A percentile compares a stretch with the other conserved stretches of the same genome.
phyloP scores from a whole-genome alignment of 1,140 invertebrate genomes.

The Drosophila willistoni region DNA sequence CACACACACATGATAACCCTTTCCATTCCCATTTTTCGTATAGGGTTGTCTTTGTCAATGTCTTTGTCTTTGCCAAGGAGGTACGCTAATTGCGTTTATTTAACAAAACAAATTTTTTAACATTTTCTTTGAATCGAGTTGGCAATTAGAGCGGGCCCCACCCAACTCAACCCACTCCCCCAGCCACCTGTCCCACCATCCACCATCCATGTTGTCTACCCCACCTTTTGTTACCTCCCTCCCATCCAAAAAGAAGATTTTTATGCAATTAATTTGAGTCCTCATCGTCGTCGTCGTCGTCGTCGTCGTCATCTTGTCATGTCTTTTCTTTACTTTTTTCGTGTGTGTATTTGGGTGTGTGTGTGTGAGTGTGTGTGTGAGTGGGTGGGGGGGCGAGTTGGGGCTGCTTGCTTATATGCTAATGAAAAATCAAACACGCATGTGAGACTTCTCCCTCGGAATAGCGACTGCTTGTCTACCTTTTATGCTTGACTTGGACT shows the following conservation, averaged over 20 bases:
- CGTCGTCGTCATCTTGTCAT: conserved; percentile 66
- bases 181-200: background rate
- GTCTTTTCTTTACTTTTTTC: conserved; percentile 29
- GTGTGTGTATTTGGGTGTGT: background rate
- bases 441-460: conserved; percentile 12
- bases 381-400: conserved; percentile 28
- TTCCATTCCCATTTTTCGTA: background rate
- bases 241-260: conserved; percentile 57
- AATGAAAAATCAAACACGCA: conserved; percentile 80
- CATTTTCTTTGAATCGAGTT: conserved; percentile 27
- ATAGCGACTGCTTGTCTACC: background rate
- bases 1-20: conserved; percentile 22
- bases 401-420: conserved; percentile 54
- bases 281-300: conserved; percentile 44
- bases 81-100: conserved; percentile 76
- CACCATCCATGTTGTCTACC: background rate
- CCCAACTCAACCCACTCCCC: conserved; percentile 21
- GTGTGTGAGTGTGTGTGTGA: background rate
- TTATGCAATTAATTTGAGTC: conserved; percentile 80
- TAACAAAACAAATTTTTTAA: conserved; percentile 75
- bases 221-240: conserved; percentile 4
- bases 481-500: conserved; percentile 4
- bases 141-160: background rate
- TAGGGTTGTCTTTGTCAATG: conserved; percentile 7
- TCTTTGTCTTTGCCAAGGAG: conserved; percentile 29